phyloP scores from a whole-genome alignment of 2,888 invertebrate genomes.

The Lymantria dispar region DNA sequence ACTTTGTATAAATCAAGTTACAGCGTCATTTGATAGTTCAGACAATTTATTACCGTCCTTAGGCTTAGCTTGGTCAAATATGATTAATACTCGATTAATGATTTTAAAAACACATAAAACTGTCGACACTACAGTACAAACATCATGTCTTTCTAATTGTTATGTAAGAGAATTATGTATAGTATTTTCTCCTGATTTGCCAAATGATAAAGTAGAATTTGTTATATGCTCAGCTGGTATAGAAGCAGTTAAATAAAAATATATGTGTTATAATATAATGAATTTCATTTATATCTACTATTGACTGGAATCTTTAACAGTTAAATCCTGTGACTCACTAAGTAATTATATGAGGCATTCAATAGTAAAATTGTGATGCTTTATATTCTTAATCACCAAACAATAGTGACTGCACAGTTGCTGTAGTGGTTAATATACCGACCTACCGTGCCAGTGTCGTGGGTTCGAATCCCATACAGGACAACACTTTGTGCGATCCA shows the following conservation, averaged over 20 bases:
- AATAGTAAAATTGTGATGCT: too few species aligned
- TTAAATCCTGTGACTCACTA: too few species aligned
- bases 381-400: too few species aligned
- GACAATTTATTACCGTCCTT: constrained; percentile 58
- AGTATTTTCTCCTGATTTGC: constrained; percentile 60
- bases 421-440: too few species aligned
- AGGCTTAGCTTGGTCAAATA: constrained; percentile 75
- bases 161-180: constrained; percentile 52
- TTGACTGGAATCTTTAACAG: too few species aligned
- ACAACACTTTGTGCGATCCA: too few species aligned
- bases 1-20: constrained; percentile 74
- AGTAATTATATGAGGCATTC: too few species aligned
- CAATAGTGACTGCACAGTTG: too few species aligned
- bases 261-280: neutral
- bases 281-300: too few species aligned
- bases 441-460: too few species aligned
- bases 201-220: constrained; percentile 44
- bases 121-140: constrained; percentile 2
- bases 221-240: constrained; percentile 53
- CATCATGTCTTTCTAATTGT: neutral
- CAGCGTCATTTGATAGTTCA: constrained; percentile 50
- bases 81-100: constrained; percentile 57
- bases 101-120: constrained; percentile 22
- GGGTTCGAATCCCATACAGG: too few species aligned
- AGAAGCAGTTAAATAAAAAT: constrained; percentile 8